phyloP scores from a whole-genome alignment of 2,113 vertebrate species.

The Alaudala cheleensis region DNA sequence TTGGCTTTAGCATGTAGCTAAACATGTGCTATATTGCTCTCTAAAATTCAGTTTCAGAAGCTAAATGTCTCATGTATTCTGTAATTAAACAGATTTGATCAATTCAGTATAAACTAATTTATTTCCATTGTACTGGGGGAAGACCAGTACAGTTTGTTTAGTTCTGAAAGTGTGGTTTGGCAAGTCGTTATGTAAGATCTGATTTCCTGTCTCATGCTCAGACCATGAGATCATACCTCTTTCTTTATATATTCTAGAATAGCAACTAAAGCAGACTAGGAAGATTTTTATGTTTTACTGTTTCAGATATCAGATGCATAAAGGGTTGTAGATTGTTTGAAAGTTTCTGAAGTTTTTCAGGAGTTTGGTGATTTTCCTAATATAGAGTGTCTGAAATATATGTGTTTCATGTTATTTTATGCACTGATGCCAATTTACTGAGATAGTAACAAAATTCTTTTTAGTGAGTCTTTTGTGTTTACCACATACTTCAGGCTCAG shows the following conservation, averaged over 20 bases:
- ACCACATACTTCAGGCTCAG: not conserved
- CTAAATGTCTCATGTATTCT: not conserved
- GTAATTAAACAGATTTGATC: not conserved
- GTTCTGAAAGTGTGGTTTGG: not conserved
- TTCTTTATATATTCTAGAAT: not conserved
- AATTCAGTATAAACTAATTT: not conserved
- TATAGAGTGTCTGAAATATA: not conserved
- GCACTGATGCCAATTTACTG: not conserved
- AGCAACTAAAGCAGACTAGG: not conserved
- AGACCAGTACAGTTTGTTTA: not conserved
- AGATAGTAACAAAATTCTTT: not conserved
- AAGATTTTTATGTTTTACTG: not conserved
- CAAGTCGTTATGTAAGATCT: not conserved
- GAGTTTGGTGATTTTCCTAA: not conserved
- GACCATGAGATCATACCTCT: not conserved
- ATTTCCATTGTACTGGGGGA: not conserved
- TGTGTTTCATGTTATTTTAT: not conserved
- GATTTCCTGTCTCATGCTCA: not conserved
- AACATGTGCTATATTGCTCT: not conserved
- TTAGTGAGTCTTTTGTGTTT: not conserved
- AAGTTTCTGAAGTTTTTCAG: constrained; percentile 2
- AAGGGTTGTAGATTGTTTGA: not conserved
- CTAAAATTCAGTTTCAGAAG: not conserved
- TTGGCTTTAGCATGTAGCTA: not conserved
- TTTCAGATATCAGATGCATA: not conserved